Evolutionary conservation across 2,113 vertebrate species (phyloP), one percentile per base, ranked within the genome.

Genomic region (Geococcyx californianus): DNA sequence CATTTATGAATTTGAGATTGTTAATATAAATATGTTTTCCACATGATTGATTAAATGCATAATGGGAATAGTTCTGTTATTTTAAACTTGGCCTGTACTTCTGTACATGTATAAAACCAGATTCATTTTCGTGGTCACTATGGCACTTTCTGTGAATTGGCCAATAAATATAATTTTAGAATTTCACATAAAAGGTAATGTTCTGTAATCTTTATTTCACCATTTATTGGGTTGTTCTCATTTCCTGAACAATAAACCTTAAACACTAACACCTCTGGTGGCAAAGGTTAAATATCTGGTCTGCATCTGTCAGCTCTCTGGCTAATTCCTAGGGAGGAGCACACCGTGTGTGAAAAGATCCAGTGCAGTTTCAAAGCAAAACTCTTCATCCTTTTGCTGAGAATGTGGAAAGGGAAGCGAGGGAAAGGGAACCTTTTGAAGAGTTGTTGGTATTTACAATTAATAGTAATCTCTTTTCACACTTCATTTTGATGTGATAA

Each of bases 161-260:
- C 98, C 98, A 99, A 99, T 99, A 99, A 99, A 99, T 98, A 98
- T 98, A 98, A 98, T 98, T 99, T 99, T 99, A 98, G 98, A 98
- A 98, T 98, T 98, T 98, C 98, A 98, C 97, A 98, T 96, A 97
- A 98, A 97, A 95, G 12, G 18, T n/a, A 72, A 85, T 67, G 70
- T 94, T 81, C 33, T 80, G 55, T 77, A 86, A 87, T 95, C 83
- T 92, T 97, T 94, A 69, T 97, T 97, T 92, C 74, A 79, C 19
- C 31, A 44, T 2, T 74, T 52, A 17, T 26, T 29, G 42, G 42
- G 59, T 67, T 74, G 28, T 52, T 94, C 84, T 81, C 16, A 75
- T 76, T 92, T 84, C 58, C 49, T 94, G 64, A 91, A 75, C 34
- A 67, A 34, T 51, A 76, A 62, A 33, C 16, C 51, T 79, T 66